Evolutionary conservation across 2,888 invertebrate genomes (phyloP), one percentile per base, ranked within the genome.

Genomic region (Diarsia dahlii): DNA sequence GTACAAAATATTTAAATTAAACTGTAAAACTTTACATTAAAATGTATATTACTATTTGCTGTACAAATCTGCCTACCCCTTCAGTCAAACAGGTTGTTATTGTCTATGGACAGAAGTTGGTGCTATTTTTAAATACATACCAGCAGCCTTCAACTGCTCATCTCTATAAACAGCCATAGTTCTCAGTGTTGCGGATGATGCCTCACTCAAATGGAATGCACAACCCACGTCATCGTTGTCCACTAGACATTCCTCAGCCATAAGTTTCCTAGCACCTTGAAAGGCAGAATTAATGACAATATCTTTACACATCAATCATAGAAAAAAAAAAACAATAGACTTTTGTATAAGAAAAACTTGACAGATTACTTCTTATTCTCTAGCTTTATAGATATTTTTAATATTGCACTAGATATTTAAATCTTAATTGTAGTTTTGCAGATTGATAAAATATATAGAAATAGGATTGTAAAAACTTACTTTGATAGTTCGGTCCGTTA

Each of bases 91-190:
- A 6, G 2, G 34, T 20, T 12, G 39, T 39, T 20, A 58, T 34
- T 34, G 9, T 34, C 34, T 18, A 60, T 60, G 10, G 60, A 60
- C 4, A 28, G 9, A 58, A 39, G n/a, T n/a, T 45, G 45, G 10
- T 20, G 39, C 6, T 58, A 15, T 58, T 8, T 39, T 54, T 39
- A 58, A 0, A 64, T 65, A 85, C 87, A 80, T 88, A 95, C 96
- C 92, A 65, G 90, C 79, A 54, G 87, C 82, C 80, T 91, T 92
- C 4, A 94, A 84, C 84, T 96, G 96, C 62, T 96, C 96, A 71
- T 96, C 94, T 88, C 97, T 92, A 71, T 96, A 97, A 0, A 94
- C 90, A n/a, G 96, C 94, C 91, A 95, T 91, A 13, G 92, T 96
- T 58, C 97, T 90, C 3, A 96, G 82, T 1, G 95, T 92, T 0